These are phyloP conservation scores for Arenaria interpres DNA, from an alignment of 2,113 vertebrate species.

Conservation along the genomic window DNA sequence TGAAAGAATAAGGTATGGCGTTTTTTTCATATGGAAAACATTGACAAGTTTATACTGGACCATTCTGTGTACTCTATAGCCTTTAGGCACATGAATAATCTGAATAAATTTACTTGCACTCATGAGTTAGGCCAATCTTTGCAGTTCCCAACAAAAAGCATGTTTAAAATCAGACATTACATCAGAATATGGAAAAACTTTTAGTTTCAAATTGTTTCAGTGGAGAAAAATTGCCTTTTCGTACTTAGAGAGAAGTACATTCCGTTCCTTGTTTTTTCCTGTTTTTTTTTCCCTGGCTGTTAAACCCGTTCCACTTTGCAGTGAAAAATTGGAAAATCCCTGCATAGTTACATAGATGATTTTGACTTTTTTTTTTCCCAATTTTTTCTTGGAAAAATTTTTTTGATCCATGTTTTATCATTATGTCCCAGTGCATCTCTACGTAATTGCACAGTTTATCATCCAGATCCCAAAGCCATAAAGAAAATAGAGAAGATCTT, in stretches of 20 bases:
- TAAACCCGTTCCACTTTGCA: background rate
- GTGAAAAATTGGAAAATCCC: background rate
- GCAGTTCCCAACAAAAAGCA: background rate
- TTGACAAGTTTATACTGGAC: background rate
- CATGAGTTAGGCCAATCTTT: background rate
- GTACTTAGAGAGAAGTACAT: background rate
- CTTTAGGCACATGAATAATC: background rate
- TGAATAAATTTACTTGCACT: background rate
- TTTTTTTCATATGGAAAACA: background rate
- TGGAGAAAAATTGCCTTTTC: background rate
- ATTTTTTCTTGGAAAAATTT: background rate
- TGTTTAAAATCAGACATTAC: background rate
- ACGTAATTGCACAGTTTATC: background rate
- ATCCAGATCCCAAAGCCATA: background rate
- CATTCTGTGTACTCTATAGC: background rate
- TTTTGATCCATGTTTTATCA: background rate
- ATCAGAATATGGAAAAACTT: background rate
- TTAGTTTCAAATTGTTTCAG: background rate
- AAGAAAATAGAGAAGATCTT: background rate
- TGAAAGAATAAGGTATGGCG: background rate
- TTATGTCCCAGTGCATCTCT: background rate
- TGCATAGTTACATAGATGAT: background rate
- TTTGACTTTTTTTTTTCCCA: background rate
- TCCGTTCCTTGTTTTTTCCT: rapidly evolving
- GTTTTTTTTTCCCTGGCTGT: background rate